Evolutionary conservation across 2,888 invertebrate species (phyloP), one percentile per base, ranked within the genome.

Genomic region (Ptycholaimellus sp.): DNA sequence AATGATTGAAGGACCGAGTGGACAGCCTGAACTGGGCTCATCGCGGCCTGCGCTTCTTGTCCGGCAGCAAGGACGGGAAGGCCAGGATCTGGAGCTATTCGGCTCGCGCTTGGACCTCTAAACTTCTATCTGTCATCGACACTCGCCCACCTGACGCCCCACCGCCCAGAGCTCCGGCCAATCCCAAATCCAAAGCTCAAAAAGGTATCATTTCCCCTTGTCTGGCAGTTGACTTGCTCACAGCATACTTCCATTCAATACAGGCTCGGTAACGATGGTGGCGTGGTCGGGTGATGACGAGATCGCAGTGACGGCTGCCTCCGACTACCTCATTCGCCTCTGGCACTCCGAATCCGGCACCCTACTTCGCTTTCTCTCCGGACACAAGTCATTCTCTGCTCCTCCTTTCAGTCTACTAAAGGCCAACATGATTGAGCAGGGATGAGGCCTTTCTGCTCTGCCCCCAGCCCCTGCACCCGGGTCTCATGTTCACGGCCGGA

Each of bases 1-100:
- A 30, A 30, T 16, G 6, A 17, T 16, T 25, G 31, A 40, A 61
- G 60, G 90, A 90, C 61, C 73, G 80, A 1, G 87, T 93, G 3
- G 90, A 96, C 65, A 82, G 82, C 38, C 76, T 96, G 36, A 77
- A 81, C 51, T 96, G 93, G 80, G 76, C 83, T 29, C 81, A 85
- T 60, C 66, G 68, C 30, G 78, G 79, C 0, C 67, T 83, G 37
- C 68, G 74, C 43, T 87, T 96, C 61, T 72, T 87, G 40, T 85
- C 82, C 16, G 93, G 90, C 9, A 79, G 81, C 51, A 82, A 82
- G 57, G 93, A 93, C 65, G 93, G 93, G 16, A 76, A 75, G 2
- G 87, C 87, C 34, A n/a, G n/a, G n/a, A n/a, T n/a, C n/a, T n/a
- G n/a, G n/a, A n/a, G n/a, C n/a, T n/a, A n/a, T n/a, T n/a, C n/a